A percentile compares a stretch with the other conserved stretches of the same genome.
These are phyloP conservation scores for Melanotaenia parkinsoni DNA, from an alignment of 2,797 vertebrate species.

Conservation along the genomic window DNA sequence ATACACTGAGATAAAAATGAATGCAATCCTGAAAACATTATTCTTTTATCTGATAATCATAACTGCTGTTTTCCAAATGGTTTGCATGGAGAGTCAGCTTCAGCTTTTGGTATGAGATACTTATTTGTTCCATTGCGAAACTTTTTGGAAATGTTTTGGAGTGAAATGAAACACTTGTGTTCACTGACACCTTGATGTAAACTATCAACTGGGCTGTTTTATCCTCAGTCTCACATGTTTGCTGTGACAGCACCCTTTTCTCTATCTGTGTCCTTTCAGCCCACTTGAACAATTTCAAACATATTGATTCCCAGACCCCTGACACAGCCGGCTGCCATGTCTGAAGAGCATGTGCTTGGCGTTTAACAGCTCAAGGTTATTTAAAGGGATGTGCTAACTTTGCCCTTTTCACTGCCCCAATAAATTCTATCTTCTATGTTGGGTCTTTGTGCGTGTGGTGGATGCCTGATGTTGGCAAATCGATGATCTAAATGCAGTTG, in stretches of 20 bases:
- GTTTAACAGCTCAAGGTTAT: constrained; percentile 80
- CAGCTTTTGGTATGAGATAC: background rate
- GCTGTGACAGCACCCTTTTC: constrained; percentile 54
- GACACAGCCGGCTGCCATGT: constrained; percentile 67
- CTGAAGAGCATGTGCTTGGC: constrained; percentile 65
- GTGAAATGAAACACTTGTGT: constrained; percentile 11
- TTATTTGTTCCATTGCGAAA: constrained; percentile 11
- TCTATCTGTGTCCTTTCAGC: constrained; percentile 52
- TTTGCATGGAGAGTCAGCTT: constrained; percentile 2
- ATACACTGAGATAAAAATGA: background rate
- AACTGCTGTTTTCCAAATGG: constrained; percentile 13
- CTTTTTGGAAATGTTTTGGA: background rate
- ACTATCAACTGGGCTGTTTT: constrained; percentile 32
- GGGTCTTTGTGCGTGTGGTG: constrained; percentile 40
- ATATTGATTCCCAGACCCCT: constrained; percentile 69
- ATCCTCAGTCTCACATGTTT: constrained; percentile 30
- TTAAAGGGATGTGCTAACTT: constrained; percentile 83
- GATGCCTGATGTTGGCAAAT: constrained; percentile 44
- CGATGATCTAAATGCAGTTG: constrained; percentile 29
- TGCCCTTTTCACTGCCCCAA: constrained; percentile 71
- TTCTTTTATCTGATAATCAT: background rate
- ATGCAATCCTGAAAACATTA: background rate
- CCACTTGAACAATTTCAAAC: constrained; percentile 69
- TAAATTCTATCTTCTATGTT: constrained; percentile 64
- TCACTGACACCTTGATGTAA: constrained; percentile 23